Evolutionary conservation across 1,140 invertebrate species (phyloP).

Genomic region (Idris sp.): DNA sequence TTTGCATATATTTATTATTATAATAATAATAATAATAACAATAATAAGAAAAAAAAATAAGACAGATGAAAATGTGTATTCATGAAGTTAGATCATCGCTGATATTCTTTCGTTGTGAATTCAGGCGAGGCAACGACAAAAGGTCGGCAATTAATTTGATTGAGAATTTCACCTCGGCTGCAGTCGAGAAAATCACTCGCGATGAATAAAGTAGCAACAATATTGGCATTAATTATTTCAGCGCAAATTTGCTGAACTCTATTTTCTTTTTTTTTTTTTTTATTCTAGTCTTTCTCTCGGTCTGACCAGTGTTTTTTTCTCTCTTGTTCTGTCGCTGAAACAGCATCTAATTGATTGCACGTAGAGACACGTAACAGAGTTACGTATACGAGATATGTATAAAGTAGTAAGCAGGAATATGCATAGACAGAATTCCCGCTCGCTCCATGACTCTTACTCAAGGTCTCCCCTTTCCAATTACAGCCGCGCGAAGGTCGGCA

Average conservation of each 20-base stretch:
- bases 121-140: conserved; percentile 13
- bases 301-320: conserved; percentile 33
- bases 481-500: conserved; percentile 68
- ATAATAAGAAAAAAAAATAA: conserved; percentile 7
- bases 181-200: conserved; percentile 11
- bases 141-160: conserved; percentile 18
- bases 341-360: conserved; percentile 66
- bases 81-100: conserved; percentile 7
- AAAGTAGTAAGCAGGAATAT: conserved; percentile 61
- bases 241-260: conserved; percentile 17
- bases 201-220: conserved; percentile 15
- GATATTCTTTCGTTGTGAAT: conserved; percentile 15
- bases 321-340: conserved; percentile 47
- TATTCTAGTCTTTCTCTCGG: too few relatives aligned
- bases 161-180: conserved; percentile 25
- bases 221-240: conserved; percentile 25
- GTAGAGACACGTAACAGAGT: conserved; percentile 61
- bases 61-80: conserved; percentile 24
- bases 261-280: too few relatives aligned
- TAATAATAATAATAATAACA: too few relatives aligned
- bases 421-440: conserved; percentile 62
- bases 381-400: conserved; percentile 66
- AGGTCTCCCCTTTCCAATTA: conserved; percentile 75
- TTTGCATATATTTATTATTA: too few relatives aligned
- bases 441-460: conserved; percentile 74